A percentile compares a stretch with the other conserved stretches of the same genome.
Conservation (phyloP, 2,113 vertebrate species). For the Gobius niger region DNA sequence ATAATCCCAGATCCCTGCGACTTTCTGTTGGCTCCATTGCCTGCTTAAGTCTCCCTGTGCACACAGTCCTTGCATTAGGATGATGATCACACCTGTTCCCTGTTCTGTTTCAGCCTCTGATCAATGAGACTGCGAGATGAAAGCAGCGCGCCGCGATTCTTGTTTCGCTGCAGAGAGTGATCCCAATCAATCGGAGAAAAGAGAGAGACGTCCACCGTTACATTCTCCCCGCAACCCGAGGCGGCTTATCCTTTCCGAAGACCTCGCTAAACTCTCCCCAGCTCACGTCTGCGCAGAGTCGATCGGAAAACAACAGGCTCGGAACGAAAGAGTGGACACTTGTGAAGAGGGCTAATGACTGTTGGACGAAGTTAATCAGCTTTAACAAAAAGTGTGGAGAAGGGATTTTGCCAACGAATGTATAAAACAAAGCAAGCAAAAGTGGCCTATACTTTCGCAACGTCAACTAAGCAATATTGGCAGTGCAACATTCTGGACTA, state of each 20-base stretch:
- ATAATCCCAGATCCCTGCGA: neutral
- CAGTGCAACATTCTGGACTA: too few species aligned
- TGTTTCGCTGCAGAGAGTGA: constrained; percentile 39
- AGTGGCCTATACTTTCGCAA: neutral
- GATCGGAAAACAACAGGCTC: constrained; percentile 9
- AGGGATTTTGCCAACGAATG: neutral
- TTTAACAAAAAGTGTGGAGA: neutral
- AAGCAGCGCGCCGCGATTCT: constrained; percentile 46
- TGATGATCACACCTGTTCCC: constrained; percentile 63
- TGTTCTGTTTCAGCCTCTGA: constrained; percentile 47
- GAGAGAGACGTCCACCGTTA: constrained; percentile 44
- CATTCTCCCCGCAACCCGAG: constrained; percentile 32
- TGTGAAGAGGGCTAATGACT: constrained; percentile 2
- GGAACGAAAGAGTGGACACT: constrained; percentile 2
- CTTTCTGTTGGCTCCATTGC: neutral
- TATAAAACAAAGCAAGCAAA: neutral
- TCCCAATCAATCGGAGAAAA: constrained; percentile 56
- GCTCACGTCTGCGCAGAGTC: constrained; percentile 17
- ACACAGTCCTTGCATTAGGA: constrained; percentile 38
- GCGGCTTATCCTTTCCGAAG: constrained; percentile 38
- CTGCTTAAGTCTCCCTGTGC: neutral
- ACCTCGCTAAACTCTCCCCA: constrained; percentile 1
- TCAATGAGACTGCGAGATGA: constrained; percentile 67
- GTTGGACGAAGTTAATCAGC: too few species aligned
- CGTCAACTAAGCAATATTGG: neutral